Conservation (phyloP, 1,140 invertebrate genomes). For the Drosophila nasuta region DNA sequence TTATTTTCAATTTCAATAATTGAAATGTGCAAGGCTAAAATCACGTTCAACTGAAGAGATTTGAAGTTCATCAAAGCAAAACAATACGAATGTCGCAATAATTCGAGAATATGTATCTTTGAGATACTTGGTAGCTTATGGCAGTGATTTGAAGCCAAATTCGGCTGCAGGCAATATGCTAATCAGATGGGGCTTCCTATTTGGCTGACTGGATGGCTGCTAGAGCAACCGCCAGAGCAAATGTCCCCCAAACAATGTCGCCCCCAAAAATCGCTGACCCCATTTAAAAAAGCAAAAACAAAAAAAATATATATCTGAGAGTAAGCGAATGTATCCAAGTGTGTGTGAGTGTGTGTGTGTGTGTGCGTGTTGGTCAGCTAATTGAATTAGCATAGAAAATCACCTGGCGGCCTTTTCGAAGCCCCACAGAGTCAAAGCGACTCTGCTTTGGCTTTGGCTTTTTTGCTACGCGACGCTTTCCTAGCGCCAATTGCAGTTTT, state of each 20-base stretch:
- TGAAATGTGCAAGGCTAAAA: too few species aligned
- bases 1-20: too few species aligned
- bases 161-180: not conserved
- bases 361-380: slow-evolving; percentile 25
- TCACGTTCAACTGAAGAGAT: too few species aligned
- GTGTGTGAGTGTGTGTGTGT: not conserved
- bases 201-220: not conserved
- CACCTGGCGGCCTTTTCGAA: slow-evolving; percentile 58
- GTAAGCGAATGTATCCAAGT: not conserved
- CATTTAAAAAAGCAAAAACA: slow-evolving; percentile 42
- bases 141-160: not conserved
- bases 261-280: slow-evolving; percentile 75
- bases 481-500: slow-evolving; percentile 70
- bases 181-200: slow-evolving; percentile 57
- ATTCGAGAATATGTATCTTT: not conserved
- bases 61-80: too few species aligned
- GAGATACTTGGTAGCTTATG: not conserved
- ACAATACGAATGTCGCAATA: not conserved
- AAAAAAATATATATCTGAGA: too few species aligned
- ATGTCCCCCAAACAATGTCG: slow-evolving; percentile 56
- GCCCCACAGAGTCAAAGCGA: slow-evolving; percentile 53
- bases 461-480: slow-evolving; percentile 31
- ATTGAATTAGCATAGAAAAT: slow-evolving; percentile 67
- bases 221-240: not conserved
- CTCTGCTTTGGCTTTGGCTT: slow-evolving; percentile 8